phyloP scores from a whole-genome alignment of 2,888 invertebrate genomes.

The Poecilus cupreus region DNA sequence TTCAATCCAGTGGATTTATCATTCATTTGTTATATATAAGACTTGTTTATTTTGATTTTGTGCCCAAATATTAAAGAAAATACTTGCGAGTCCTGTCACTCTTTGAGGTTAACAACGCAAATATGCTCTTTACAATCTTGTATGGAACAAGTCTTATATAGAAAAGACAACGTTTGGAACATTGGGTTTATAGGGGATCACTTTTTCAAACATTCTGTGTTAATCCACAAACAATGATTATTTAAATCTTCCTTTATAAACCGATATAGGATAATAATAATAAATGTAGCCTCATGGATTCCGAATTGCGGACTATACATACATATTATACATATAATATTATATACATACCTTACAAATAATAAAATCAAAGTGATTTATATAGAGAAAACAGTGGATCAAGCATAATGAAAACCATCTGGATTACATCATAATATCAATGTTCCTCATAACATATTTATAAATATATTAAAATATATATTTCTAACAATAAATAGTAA shows the following conservation, averaged over 20 bases:
- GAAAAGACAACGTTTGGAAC: slow-evolving; percentile 1
- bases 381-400: slow-evolving; percentile 49
- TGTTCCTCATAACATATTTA: slow-evolving; percentile 59
- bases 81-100: neutral
- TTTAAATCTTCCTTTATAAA: slow-evolving; percentile 28
- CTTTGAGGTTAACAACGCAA: neutral
- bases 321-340: slow-evolving; percentile 55
- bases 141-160: slow-evolving; percentile 2
- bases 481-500: slow-evolving; percentile 60
- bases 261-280: slow-evolving; percentile 41
- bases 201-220: slow-evolving; percentile 20
- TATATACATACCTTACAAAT: slow-evolving; percentile 52
- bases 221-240: slow-evolving; percentile 27
- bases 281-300: slow-evolving; percentile 47
- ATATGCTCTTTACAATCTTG: neutral
- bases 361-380: slow-evolving; percentile 57
- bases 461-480: slow-evolving; percentile 58
- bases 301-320: slow-evolving; percentile 52
- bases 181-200: slow-evolving; percentile 17
- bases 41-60: neutral
- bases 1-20: neutral
- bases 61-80: neutral
- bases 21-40: slow-evolving; percentile 8
- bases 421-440: slow-evolving; percentile 58
- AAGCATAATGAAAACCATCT: slow-evolving; percentile 41